A percentile compares a stretch with the other conserved stretches of the same genome.
These are phyloP conservation scores for Tragelaphus buxtoni DNA, from an alignment of 2,113 vertebrate genomes.

Conservation along the genomic window DNA sequence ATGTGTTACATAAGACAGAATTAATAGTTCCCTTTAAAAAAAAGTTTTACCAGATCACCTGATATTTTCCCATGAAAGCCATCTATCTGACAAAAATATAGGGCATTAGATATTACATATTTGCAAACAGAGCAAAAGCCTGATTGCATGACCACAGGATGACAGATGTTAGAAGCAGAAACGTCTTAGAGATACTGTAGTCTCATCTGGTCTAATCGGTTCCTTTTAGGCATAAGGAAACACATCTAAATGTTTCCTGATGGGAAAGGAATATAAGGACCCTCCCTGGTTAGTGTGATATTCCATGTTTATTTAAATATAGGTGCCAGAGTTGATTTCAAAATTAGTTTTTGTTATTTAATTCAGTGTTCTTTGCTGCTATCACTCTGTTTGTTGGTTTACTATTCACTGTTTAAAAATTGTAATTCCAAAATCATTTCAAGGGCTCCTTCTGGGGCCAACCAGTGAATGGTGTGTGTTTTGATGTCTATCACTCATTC, in stretches of 20 bases:
- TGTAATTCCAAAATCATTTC: constrained; percentile 12
- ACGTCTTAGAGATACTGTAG: background rate
- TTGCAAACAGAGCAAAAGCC: background rate
- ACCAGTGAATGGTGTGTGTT: background rate
- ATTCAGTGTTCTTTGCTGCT: background rate
- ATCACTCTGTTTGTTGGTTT: background rate
- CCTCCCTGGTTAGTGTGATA: background rate
- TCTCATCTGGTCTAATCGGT: background rate
- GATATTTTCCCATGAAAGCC: constrained; percentile 1
- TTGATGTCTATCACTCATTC: background rate
- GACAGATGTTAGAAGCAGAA: background rate
- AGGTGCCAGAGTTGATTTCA: background rate
- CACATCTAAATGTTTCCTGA: background rate
- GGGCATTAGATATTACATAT: background rate
- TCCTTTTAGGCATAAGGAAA: background rate
- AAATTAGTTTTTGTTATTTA: background rate
- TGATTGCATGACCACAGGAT: background rate
- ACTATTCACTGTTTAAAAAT: background rate
- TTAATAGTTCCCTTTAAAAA: background rate
- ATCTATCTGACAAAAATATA: background rate
- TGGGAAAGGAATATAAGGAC: background rate
- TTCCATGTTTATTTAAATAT: background rate
- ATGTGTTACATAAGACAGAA: background rate
- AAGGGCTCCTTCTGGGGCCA: background rate
- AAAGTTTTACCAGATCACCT: background rate